Evolutionary conservation across 53 echinoderm and acorn worm genomes (phyloP), one percentile per base, ranked within the genome.

Genomic region (Holothuria leucospilota): DNA sequence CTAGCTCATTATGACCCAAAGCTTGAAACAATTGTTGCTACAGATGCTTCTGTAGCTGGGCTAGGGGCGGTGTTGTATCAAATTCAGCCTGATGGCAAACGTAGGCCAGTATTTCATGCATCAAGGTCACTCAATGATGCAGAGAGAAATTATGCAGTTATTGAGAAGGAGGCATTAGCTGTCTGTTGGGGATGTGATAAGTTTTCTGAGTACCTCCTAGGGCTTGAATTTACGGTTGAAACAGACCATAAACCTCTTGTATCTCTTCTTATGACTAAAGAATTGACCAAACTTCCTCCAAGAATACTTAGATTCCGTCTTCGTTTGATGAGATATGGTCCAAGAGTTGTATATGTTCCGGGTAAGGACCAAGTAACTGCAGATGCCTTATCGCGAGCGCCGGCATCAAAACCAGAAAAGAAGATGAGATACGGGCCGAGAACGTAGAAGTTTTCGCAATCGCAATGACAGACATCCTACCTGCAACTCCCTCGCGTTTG

Each of bases 71-170:
- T 90, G 13, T 77, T 85, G 68, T 58, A 29, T 24, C 87, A 90
- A 63, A 75, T 79, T 1, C 90, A 90, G 64, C 69, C 62, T 49
- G 90, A 94, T 84, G 92, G 94, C 15, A 41, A 78, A 1, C 85
- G 85, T 9, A 68, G 88, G 25, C 93, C 88, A 71, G 85, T 90
- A 23, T 84, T 66, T 53, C 90, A 88, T 53, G 93, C 93, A 13
- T 91, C 91, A 39, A 82, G 93, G 15, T 84, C 93, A 0, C 81
- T 93, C 24, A 87, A 63, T 64, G 81, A 87, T 64, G 62, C 87
- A 53, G 85, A 85, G 53, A 63, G 64, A 58, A 30, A 46, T 26
- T 61, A 61, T 29, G 77, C 68, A 38, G 74, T 86, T 62, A 69
- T 63, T 7, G 63, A 63, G 12, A 63, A 63, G 12, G 63, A 63